Base-by-base conservation (phyloP, 2,113 vertebrate genomes). In the Poeciliopsis retropinna region DNA sequence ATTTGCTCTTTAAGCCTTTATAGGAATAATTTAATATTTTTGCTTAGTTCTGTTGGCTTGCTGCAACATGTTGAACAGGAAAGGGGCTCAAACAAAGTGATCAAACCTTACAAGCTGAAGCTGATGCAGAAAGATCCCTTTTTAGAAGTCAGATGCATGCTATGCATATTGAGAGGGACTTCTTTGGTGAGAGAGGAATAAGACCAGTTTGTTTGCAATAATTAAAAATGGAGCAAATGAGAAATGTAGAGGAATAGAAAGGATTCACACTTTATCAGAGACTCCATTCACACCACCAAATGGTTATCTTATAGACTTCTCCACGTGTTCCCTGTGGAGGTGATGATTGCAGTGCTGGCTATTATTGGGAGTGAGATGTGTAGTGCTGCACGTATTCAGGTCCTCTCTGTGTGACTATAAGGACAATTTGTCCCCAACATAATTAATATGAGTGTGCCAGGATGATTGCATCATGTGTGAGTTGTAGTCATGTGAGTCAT, bases 401-500 rank as follows among this genome's bases (percentile, higher is more conserved):
- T 28, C 41, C 29, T 54, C 19, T 31, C 11, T 25, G n/a, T 47
- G 28, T 41, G 34, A 74, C 63, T 19, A 30, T 11, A 29, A 61
- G 27, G n/a, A 29, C 19, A 61, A 62, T 41, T 41, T 41, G 34
- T 14, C 34, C 34, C 10, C 39, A 32, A 73, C 29, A 51, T 32
- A 8, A 37, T 67, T 25, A 54, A 70, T 57, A 67, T 19, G 64
- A 66, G 30, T 22, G 15, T 77, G 62, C 22, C 19, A 39, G 22
- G 25, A 34, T 74, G 41, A 79, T 73, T 83, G 67, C 64, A 79
- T 74, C 64, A 66, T 30, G 19, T 37, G 28, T 73, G 32, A 67
- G 63, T 75, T 76, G 61, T 68, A 66, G 75, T 82, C 68, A 27
- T 70, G 62, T 73, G 71, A 86, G n/a, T 86, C 85, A 83, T 76